A percentile compares a stretch with the other conserved stretches of the same genome.
These are phyloP conservation scores for Chinchilla lanigera DNA, from an alignment of 2,113 vertebrate species.

Conservation along the genomic window DNA sequence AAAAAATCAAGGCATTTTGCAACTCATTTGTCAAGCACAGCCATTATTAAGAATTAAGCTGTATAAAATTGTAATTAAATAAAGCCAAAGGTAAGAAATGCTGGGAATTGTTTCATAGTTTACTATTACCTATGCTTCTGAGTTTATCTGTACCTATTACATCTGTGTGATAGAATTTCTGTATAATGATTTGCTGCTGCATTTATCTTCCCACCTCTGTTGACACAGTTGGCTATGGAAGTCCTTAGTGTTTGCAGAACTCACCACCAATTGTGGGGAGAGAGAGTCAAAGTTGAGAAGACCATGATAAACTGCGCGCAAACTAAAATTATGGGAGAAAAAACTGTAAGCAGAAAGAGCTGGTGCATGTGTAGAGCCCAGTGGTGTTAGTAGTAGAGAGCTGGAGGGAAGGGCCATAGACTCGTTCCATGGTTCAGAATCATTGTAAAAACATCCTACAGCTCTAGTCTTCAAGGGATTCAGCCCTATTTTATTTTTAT, in stretches of 20 bases:
- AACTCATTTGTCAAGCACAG: not conserved
- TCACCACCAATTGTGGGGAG: not conserved
- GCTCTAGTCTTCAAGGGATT: not conserved
- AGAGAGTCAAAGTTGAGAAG: not conserved
- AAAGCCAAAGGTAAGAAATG: not conserved
- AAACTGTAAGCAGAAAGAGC: not conserved
- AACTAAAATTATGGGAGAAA: not conserved
- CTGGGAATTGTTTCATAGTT: not conserved
- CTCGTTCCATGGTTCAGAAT: not conserved
- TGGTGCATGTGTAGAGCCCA: too few species aligned
- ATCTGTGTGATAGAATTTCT: not conserved
- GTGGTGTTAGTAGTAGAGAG: not conserved
- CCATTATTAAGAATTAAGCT: constrained; percentile 13
- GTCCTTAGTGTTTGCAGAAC: not conserved
- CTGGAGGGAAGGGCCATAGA: not conserved
- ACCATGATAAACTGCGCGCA: not conserved
- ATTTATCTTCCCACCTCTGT: not conserved
- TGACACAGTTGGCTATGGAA: not conserved
- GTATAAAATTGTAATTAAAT: not conserved
- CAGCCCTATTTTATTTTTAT: not conserved
- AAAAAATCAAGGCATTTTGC: not conserved
- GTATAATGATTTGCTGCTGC: not conserved
- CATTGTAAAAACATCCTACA: not conserved
- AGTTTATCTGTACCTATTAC: not conserved
- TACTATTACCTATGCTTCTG: not conserved